phyloP scores from a whole-genome alignment of 2,888 invertebrate species.

The Nemurella pictetii region DNA sequence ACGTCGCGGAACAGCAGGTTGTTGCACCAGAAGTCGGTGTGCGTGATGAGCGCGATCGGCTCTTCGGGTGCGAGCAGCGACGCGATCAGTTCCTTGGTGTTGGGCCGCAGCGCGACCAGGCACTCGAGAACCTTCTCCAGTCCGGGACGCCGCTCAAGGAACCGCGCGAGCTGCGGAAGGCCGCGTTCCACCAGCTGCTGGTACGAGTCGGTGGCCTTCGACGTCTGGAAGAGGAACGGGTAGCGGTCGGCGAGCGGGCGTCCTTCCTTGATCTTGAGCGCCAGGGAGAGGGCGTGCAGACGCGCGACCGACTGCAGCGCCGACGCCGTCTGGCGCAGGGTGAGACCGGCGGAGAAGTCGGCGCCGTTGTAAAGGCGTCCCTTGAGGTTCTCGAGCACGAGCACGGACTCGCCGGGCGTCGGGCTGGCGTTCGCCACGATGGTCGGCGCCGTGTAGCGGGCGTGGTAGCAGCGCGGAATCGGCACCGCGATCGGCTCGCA shows the following conservation, averaged over 20 bases:
- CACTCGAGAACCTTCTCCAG: slow-evolving; percentile 64
- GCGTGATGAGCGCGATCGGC: slow-evolving; percentile 74
- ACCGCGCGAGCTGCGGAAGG: slow-evolving; percentile 70
- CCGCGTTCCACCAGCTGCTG: slow-evolving; percentile 77
- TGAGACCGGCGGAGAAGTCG: slow-evolving; percentile 70
- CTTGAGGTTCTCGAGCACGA: slow-evolving; percentile 73
- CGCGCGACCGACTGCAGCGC: slow-evolving; percentile 73
- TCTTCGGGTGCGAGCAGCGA: slow-evolving; percentile 71
- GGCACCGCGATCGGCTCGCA: slow-evolving; percentile 61
- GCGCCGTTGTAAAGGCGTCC: slow-evolving; percentile 66
- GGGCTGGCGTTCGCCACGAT: slow-evolving; percentile 51
- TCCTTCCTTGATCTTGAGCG: slow-evolving; percentile 56
- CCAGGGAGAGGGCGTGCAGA: slow-evolving; percentile 73
- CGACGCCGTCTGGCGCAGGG: slow-evolving; percentile 64
- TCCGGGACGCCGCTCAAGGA: slow-evolving; percentile 68
- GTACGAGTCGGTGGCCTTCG: slow-evolving; percentile 77
- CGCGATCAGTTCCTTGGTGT: slow-evolving; percentile 72
- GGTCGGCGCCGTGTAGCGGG: slow-evolving; percentile 60
- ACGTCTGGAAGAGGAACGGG: slow-evolving; percentile 75
- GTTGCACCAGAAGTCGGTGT: slow-evolving; percentile 84
- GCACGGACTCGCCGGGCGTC: slow-evolving; percentile 64
- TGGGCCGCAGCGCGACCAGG: slow-evolving; percentile 62
- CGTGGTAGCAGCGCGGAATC: slow-evolving; percentile 71
- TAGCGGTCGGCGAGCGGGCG: slow-evolving; percentile 57
- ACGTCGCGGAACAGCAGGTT: slow-evolving; percentile 67